Evolutionary conservation across 1,140 invertebrate genomes (phyloP).

Genomic region (Choristoneura fumiferana): DNA sequence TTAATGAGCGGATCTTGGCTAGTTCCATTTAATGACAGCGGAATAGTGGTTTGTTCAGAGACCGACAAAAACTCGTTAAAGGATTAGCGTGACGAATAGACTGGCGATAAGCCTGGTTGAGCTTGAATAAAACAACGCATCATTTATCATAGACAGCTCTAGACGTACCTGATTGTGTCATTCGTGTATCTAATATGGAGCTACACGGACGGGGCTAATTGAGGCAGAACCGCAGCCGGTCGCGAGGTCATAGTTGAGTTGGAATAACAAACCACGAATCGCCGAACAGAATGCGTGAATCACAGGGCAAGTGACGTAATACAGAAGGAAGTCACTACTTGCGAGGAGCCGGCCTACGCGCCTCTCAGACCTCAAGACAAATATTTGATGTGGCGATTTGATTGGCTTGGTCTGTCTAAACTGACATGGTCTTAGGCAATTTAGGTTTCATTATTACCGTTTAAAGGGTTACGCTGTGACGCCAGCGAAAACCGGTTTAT

Average conservation of each 20-base stretch:
- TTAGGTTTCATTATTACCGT: not conserved
- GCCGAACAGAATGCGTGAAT: slow-evolving; percentile 48
- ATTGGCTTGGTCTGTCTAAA: slow-evolving; percentile 33
- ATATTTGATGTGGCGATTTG: slow-evolving; percentile 37
- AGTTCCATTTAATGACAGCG: slow-evolving; percentile 21
- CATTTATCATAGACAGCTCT: slow-evolving; percentile 2
- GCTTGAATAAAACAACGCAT: slow-evolving; percentile 11
- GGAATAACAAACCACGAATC: slow-evolving; percentile 24
- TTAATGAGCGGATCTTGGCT: slow-evolving; percentile 21
- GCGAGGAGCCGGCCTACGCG: slow-evolving; percentile 53
- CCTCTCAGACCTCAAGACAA: slow-evolving; percentile 42
- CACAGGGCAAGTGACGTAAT: slow-evolving; percentile 56
- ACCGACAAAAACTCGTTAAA: slow-evolving; percentile 21
- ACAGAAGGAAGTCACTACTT: slow-evolving; percentile 67
- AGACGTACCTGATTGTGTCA: slow-evolving; percentile 19
- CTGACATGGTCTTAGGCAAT: slow-evolving; percentile 19
- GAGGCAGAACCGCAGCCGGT: slow-evolving; percentile 8
- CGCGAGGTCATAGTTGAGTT: slow-evolving; percentile 41
- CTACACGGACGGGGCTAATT: slow-evolving; percentile 28
- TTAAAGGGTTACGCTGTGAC: no score
- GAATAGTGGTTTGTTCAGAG: slow-evolving; percentile 3
- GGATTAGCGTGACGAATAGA: slow-evolving; percentile 30
- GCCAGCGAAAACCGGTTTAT: no score
- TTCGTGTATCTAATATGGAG: slow-evolving; percentile 15
- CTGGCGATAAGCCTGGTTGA: slow-evolving; percentile 24